Conservation (phyloP, 2,888 invertebrate species). For the Dimorphilus gyrociliatus region DNA sequence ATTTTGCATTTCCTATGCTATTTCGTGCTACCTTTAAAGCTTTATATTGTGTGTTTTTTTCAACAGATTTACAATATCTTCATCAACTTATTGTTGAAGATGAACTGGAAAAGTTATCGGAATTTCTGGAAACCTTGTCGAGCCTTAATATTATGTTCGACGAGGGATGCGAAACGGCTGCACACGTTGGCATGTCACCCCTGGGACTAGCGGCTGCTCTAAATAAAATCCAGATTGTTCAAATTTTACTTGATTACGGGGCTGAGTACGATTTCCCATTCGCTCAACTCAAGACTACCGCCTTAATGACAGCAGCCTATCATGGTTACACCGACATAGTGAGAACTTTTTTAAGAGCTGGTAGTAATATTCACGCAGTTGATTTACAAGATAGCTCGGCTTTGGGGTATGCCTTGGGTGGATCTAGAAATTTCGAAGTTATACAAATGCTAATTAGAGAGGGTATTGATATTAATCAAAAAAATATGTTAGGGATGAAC, state of each 20-base stretch:
- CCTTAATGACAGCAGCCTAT: conserved; percentile 15
- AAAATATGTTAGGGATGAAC: conserved; percentile 16
- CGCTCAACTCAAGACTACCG: conserved; percentile 13
- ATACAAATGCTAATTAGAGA: conserved; percentile 9
- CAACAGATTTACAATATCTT: too few relatives aligned
- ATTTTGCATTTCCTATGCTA: too few relatives aligned
- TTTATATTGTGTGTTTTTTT: too few relatives aligned
- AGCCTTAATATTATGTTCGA: too few relatives aligned
- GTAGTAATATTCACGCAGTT: conserved; percentile 10
- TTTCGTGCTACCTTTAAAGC: too few relatives aligned
- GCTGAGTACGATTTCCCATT: conserved; percentile 11
- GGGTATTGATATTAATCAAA: conserved; percentile 14
- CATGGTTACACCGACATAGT: conserved; percentile 14
- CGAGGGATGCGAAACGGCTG: too few relatives aligned
- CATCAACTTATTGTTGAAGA: too few relatives aligned
- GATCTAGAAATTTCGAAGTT: conserved; percentile 12
- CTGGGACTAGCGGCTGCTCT: conserved; percentile 13
- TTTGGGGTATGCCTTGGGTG: conserved; percentile 15
- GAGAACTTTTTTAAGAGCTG: conserved; percentile 8
- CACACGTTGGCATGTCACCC: conserved; percentile 14
- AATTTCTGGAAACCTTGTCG: too few relatives aligned
- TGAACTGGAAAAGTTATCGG: too few relatives aligned
- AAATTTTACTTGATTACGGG: conserved; percentile 10
- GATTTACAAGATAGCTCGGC: conserved; percentile 14
- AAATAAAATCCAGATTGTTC: conserved; percentile 10